phyloP scores from a whole-genome alignment of 2,888 invertebrate genomes.

The Meteorus colon region DNA sequence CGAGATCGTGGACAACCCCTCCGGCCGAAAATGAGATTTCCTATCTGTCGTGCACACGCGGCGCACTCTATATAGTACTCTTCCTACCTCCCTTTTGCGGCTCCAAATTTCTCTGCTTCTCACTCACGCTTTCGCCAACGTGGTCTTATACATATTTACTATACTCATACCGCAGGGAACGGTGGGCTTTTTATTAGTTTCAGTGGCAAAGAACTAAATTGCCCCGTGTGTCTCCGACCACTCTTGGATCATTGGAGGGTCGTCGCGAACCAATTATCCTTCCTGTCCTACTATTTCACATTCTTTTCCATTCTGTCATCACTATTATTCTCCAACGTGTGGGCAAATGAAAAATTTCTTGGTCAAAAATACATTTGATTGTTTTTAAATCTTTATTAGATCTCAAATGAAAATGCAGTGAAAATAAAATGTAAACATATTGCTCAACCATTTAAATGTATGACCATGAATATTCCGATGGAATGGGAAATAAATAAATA shows the following conservation, averaged over 20 bases:
- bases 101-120: not conserved
- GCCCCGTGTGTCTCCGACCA: conserved; percentile 50
- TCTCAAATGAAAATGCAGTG: not conserved
- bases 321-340: not conserved
- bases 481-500: not conserved
- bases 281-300: conserved; percentile 45
- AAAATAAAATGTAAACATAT: conserved; percentile 9
- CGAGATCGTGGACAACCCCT: conserved; percentile 59
- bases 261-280: conserved; percentile 56
- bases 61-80: conserved; percentile 22
- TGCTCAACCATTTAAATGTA: not conserved
- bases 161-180: conserved; percentile 44
- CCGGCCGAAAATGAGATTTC: conserved; percentile 72
- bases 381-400: not conserved
- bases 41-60: conserved; percentile 69
- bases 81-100: conserved; percentile 3
- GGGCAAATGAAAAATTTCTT: conserved; percentile 34
- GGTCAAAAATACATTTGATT: conserved; percentile 16
- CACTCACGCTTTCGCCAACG: not conserved
- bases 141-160: conserved; percentile 14
- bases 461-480: not conserved
- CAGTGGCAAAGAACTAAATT: conserved; percentile 55
- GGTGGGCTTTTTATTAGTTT: conserved; percentile 56
- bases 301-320: not conserved
- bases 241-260: conserved; percentile 53